phyloP scores from a whole-genome alignment of 1,140 invertebrate species.

The Plodia interpunctella region DNA sequence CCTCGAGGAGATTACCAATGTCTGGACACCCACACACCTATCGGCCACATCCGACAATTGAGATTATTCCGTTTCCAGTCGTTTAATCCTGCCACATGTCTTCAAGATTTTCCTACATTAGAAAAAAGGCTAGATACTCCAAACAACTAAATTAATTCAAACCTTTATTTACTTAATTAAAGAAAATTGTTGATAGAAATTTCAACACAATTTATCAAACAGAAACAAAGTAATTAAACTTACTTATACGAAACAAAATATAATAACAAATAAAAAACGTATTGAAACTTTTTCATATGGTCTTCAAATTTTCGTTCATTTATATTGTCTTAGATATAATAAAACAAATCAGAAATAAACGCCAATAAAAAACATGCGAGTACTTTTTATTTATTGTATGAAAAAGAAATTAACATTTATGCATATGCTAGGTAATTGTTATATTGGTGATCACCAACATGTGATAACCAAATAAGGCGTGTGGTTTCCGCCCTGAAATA shows the following conservation, averaged over 20 bases:
- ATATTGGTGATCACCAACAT: too few species aligned
- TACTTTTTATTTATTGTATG: too few species aligned
- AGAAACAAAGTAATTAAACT: background rate
- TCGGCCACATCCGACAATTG: slow-evolving; percentile 59
- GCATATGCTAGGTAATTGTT: too few species aligned
- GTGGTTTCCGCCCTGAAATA: too few species aligned
- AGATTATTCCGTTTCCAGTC: slow-evolving; percentile 54
- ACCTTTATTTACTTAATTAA: slow-evolving; percentile 15
- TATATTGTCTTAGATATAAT: too few species aligned
- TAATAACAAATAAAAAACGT: too few species aligned
- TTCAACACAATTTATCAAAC: background rate
- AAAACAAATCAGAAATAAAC: too few species aligned
- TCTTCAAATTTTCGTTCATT: too few species aligned
- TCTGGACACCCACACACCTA: slow-evolving; percentile 63
- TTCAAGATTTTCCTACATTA: slow-evolving; percentile 49
- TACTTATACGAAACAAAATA: background rate
- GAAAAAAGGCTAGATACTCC: slow-evolving; percentile 23
- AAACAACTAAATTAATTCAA: slow-evolving; percentile 29
- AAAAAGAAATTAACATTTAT: too few species aligned
- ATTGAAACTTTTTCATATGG: too few species aligned
- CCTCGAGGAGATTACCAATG: slow-evolving; percentile 61
- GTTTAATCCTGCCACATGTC: slow-evolving; percentile 53
- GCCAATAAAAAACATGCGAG: too few species aligned
- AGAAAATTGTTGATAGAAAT: background rate
- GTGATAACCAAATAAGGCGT: too few species aligned